Evolutionary conservation across 2,888 invertebrate genomes (phyloP).

Genomic region (Cistogaster globosa): DNA sequence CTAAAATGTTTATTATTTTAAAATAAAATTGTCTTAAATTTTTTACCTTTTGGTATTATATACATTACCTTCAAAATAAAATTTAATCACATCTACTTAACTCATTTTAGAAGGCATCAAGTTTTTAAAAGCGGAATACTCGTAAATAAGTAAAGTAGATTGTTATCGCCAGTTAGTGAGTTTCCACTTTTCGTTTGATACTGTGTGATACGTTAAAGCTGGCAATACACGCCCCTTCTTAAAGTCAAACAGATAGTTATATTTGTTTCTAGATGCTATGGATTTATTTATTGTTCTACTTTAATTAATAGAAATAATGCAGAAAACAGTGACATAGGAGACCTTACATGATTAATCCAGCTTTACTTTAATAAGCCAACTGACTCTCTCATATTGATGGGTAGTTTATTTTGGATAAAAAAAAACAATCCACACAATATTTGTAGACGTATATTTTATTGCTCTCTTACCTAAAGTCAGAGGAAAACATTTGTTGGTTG

Average conservation of each 20-base stretch:
- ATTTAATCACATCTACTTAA: neutral
- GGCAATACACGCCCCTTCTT: slow-evolving; percentile 44
- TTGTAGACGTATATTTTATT: neutral
- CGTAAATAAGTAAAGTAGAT: neutral
- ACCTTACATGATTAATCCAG: slow-evolving; percentile 38
- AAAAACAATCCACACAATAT: slow-evolving; percentile 21
- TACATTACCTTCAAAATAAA: neutral
- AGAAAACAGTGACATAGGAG: neutral
- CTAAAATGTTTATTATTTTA: too few species aligned
- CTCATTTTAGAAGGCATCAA: slow-evolving; percentile 39
- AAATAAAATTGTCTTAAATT: too few species aligned
- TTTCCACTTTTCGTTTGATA: neutral
- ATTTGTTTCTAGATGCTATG: slow-evolving; percentile 7
- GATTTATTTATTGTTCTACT: neutral
- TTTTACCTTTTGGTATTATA: too few species aligned
- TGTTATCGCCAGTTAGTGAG: neutral
- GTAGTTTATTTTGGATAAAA: slow-evolving; percentile 13
- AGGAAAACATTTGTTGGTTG: slow-evolving; percentile 1
- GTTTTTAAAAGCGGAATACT: slow-evolving; percentile 19
- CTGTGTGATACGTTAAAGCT: neutral
- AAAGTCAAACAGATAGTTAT: neutral
- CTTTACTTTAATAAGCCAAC: slow-evolving; percentile 18
- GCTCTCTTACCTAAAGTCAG: slow-evolving; percentile 26
- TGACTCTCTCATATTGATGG: neutral
- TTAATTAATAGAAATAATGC: neutral